phyloP scores from a whole-genome alignment of 2,113 vertebrate species.

The Tragulus kanchil region DNA sequence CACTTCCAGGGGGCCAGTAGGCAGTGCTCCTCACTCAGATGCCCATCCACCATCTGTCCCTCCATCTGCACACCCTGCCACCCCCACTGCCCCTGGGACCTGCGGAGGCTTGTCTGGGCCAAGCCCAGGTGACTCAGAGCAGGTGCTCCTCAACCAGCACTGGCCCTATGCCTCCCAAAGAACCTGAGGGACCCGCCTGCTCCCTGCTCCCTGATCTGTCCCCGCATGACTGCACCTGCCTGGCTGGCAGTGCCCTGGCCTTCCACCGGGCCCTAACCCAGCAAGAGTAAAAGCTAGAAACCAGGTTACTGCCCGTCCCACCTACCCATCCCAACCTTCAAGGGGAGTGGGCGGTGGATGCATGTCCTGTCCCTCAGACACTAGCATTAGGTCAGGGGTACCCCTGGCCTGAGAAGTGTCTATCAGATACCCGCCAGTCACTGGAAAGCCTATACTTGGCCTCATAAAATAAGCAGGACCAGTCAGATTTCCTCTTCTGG shows the following conservation, averaged over 20 bases:
- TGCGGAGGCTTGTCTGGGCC: constrained; percentile 44
- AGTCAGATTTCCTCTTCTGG: neutral
- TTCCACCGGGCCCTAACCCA: neutral
- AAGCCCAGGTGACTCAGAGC: constrained; percentile 65
- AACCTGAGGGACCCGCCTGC: neutral
- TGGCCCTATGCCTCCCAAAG: neutral
- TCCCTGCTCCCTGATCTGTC: neutral
- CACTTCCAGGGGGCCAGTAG: neutral
- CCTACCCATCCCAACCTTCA: neutral
- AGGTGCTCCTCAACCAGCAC: neutral
- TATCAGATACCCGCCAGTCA: neutral
- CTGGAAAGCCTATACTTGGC: neutral
- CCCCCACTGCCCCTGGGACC: neutral
- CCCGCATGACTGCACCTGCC: neutral
- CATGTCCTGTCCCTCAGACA: neutral
- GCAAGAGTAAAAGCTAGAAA: neutral
- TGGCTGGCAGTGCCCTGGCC: neutral
- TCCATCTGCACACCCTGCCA: neutral
- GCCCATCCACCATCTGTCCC: neutral
- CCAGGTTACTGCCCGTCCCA: neutral
- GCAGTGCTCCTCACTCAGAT: neutral
- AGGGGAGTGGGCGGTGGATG: neutral
- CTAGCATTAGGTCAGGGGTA: neutral
- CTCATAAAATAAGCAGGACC: neutral
- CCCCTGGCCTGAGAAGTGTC: neutral